phyloP scores from a whole-genome alignment of 64 coral and sea anemone species.

The Stichodactyla mertensii region DNA sequence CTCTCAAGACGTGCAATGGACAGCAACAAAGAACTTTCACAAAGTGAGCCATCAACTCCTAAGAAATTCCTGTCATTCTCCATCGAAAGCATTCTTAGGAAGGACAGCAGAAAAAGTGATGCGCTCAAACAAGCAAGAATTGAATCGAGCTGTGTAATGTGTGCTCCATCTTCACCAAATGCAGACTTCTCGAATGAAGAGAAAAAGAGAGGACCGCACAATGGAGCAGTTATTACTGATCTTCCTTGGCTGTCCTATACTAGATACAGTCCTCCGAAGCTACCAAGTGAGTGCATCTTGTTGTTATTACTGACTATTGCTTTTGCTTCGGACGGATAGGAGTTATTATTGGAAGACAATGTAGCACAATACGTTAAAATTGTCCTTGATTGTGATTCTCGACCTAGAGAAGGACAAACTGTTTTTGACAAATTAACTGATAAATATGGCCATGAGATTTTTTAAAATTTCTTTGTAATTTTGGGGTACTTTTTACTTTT shows the following conservation, averaged over 20 bases:
- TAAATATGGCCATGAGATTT: too few species aligned
- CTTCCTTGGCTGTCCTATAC: constrained; percentile 90
- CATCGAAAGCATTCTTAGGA: constrained; percentile 45
- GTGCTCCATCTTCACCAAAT: neutral
- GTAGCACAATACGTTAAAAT: too few species aligned
- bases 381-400: too few species aligned
- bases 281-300: constrained; percentile 67
- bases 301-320: neutral
- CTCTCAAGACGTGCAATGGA: neutral
- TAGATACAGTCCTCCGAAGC: constrained; percentile 87
- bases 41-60: constrained; percentile 8
- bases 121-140: neutral
- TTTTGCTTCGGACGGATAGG: neutral
- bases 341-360: too few species aligned
- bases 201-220: neutral
- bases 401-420: too few species aligned
- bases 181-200: neutral
- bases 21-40: constrained; percentile 23
- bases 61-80: constrained; percentile 36
- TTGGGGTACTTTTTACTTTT: neutral
- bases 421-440: too few species aligned
- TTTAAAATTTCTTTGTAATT: neutral
- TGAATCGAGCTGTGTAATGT: neutral
- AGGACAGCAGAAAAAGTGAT: neutral
- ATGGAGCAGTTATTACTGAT: constrained; percentile 1